Evolutionary conservation across 2,888 invertebrate species (phyloP).

Genomic region (Drosophila planitibia): DNA sequence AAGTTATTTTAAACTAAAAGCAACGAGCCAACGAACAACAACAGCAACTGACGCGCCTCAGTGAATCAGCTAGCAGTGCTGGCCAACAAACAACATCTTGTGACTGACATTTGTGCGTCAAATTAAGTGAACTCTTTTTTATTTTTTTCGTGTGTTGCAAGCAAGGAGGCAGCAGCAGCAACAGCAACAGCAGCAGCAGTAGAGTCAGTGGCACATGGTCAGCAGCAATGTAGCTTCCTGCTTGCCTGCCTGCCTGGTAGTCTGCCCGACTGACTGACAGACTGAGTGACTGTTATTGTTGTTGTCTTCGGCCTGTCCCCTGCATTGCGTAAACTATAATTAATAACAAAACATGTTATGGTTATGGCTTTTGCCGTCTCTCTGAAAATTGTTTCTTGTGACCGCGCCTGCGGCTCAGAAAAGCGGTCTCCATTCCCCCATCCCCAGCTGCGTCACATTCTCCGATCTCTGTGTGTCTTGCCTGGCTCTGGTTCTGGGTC

Average conservation of each 20-base stretch:
- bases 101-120: constrained; percentile 80
- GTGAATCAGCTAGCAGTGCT: constrained; percentile 21
- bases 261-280: constrained; percentile 52
- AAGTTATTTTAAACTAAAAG: constrained; percentile 75
- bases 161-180: constrained; percentile 28
- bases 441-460: background rate
- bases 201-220: constrained; percentile 69
- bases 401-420: constrained; percentile 61
- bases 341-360: constrained; percentile 82
- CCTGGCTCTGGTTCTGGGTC: background rate
- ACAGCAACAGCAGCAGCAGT: background rate
- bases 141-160: constrained; percentile 8
- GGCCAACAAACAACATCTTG: constrained; percentile 52
- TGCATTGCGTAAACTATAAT: constrained; percentile 80
- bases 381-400: constrained; percentile 74
- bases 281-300: constrained; percentile 63
- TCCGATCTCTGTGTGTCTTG: constrained; percentile 7
- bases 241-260: constrained; percentile 50
- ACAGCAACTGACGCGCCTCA: constrained; percentile 63
- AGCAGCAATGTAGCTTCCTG: constrained; percentile 52
- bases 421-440: constrained; percentile 28
- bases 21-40: constrained; percentile 45
- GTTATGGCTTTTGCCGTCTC: constrained; percentile 73
- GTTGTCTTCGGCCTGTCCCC: constrained; percentile 78
- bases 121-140: constrained; percentile 77